Percentiles rank a stretch among this genome's conserved stretches.
These are phyloP conservation scores for Chouioia cunea DNA, from an alignment of 2,888 invertebrate genomes.

Conservation along the genomic window DNA sequence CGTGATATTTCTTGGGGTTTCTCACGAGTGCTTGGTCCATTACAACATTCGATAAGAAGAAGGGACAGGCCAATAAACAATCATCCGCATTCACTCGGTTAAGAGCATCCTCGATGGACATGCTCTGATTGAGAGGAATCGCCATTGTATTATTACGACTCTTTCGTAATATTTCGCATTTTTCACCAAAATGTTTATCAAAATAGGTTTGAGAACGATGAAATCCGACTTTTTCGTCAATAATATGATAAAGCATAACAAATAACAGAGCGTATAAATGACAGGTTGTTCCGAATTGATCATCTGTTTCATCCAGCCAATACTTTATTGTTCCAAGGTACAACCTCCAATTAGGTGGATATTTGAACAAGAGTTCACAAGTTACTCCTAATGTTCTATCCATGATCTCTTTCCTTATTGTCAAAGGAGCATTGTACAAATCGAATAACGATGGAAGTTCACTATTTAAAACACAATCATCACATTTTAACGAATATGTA, in stretches of 20 bases:
- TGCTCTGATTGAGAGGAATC: constrained; percentile 46
- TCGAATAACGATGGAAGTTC: constrained; percentile 61
- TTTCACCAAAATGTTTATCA: constrained; percentile 68
- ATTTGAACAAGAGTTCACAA: constrained; percentile 63
- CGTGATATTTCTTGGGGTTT: constrained; percentile 73
- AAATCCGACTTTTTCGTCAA: constrained; percentile 74
- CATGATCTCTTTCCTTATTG: constrained; percentile 65
- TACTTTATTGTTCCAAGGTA: constrained; percentile 73
- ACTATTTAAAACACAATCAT: constrained; percentile 45
- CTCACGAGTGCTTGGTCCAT: constrained; percentile 71
- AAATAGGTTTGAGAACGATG: constrained; percentile 70
- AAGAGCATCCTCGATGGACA: constrained; percentile 68
- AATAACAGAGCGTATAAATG: constrained; percentile 74
- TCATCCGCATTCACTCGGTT: constrained; percentile 72
- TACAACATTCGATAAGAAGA: constrained; percentile 74
- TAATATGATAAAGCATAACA: constrained; percentile 72
- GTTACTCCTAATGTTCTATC: constrained; percentile 69
- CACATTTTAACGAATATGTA: constrained; percentile 48
- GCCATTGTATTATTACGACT: constrained; percentile 2
- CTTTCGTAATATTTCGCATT: constrained; percentile 47
- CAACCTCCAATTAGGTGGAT: constrained; percentile 74
- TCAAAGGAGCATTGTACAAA: constrained; percentile 58
- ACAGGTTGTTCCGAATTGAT: constrained; percentile 65
- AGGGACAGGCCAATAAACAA: constrained; percentile 73
- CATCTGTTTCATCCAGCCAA: constrained; percentile 70